Conservation (phyloP, 2,113 vertebrate species). For the Tenrec ecaudatus region DNA sequence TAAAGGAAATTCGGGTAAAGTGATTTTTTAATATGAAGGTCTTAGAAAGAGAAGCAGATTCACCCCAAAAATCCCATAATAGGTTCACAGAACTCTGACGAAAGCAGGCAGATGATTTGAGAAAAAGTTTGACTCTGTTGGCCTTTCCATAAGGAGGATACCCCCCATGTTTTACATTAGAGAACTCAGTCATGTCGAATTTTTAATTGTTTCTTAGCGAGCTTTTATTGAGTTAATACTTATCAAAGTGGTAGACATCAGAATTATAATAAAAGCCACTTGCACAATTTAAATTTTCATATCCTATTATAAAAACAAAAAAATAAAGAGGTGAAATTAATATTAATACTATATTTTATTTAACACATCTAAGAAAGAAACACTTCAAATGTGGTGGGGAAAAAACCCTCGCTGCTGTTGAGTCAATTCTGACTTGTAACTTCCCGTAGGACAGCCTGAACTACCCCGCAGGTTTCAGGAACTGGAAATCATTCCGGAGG, state of each 20-base stretch:
- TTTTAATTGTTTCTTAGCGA: neutral
- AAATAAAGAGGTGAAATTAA: neutral
- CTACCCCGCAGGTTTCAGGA: too few relatives aligned
- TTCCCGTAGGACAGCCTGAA: too few relatives aligned
- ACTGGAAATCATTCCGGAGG: too few relatives aligned
- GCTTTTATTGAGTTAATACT: neutral
- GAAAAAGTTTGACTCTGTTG: neutral
- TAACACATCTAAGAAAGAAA: neutral
- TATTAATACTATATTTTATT: neutral
- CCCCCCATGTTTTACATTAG: neutral
- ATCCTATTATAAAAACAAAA: neutral
- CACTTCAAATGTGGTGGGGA: too few relatives aligned
- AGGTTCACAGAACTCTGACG: neutral
- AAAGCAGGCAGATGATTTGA: neutral
- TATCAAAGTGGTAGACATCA: neutral
- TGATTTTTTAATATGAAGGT: neutral
- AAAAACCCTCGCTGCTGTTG: too few relatives aligned
- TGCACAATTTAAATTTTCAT: neutral
- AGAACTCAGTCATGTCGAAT: fast-evolving
- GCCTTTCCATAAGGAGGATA: neutral
- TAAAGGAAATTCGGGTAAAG: neutral
- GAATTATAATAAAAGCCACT: neutral
- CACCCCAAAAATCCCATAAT: neutral
- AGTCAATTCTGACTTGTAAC: too few relatives aligned
- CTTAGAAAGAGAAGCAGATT: neutral